Evolutionary conservation across 2,888 invertebrate species (phyloP).

Genomic region (Ischnus inquisitorius): DNA sequence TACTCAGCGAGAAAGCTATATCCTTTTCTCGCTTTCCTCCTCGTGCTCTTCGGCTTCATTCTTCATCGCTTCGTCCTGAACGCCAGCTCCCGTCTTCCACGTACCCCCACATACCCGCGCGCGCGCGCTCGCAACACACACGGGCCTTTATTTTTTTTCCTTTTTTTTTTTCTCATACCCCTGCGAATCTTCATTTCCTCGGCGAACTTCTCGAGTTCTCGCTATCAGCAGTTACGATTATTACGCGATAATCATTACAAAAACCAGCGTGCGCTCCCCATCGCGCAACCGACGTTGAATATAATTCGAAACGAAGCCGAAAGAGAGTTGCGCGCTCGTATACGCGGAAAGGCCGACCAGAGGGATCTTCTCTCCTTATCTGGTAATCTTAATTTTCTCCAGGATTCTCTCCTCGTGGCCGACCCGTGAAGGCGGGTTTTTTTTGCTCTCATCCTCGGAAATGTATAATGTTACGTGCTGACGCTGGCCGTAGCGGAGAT

Average conservation of each 20-base stretch:
- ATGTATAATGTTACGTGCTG: constrained; percentile 78
- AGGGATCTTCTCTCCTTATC: constrained; percentile 72
- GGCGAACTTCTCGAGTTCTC: constrained; percentile 62
- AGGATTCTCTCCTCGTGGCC: constrained; percentile 72
- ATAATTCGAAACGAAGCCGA: constrained; percentile 53
- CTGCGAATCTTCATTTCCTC: constrained; percentile 58
- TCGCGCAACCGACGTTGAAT: constrained; percentile 9
- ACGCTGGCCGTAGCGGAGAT: constrained; percentile 47
- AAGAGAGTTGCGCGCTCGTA: background rate
- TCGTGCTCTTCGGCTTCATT: constrained; percentile 38
- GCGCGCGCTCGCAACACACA: background rate
- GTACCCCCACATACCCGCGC: background rate
- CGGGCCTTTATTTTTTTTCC: background rate
- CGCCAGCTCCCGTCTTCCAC: constrained; percentile 68
- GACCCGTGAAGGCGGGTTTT: constrained; percentile 12
- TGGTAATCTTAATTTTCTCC: constrained; percentile 80
- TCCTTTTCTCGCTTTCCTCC: constrained; percentile 43
- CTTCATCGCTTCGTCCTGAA: constrained; percentile 49
- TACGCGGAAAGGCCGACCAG: background rate
- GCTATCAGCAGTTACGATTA: constrained; percentile 75
- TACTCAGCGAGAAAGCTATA: constrained; percentile 71
- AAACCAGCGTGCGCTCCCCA: constrained; percentile 22
- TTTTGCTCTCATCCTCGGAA: constrained; percentile 62
- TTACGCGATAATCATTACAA: constrained; percentile 79
- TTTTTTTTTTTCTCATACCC: constrained; percentile 9